Percentiles rank a stretch among this genome's conserved stretches.
These are phyloP conservation scores for Ips nitidus DNA, from an alignment of 1,140 invertebrate species.

Conservation along the genomic window DNA sequence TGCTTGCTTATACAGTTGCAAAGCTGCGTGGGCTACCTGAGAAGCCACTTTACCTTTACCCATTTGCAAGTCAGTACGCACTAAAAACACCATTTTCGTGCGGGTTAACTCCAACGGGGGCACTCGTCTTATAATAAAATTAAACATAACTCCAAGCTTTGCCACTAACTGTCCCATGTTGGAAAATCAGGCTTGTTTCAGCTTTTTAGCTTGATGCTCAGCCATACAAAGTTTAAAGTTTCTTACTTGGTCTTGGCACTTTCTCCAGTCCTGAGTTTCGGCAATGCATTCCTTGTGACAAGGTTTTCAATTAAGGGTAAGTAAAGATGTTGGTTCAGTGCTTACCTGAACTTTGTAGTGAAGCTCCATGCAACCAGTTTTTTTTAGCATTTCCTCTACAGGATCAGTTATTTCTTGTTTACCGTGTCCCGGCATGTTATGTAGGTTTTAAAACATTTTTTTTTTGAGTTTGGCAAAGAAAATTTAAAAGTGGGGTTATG, in stretches of 20 bases:
- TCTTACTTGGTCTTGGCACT: slow-evolving; percentile 79
- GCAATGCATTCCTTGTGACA: slow-evolving; percentile 79
- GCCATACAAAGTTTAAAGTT: slow-evolving; percentile 79
- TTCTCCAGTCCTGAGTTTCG: slow-evolving; percentile 85
- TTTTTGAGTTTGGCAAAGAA: not conserved
- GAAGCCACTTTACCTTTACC: slow-evolving; percentile 80
- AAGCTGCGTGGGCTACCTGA: slow-evolving; percentile 79
- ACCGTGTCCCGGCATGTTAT: slow-evolving; percentile 38
- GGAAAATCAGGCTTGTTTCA: slow-evolving; percentile 24
- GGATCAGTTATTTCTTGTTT: slow-evolving; percentile 62
- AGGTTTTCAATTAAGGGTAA: not conserved
- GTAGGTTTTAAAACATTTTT: not conserved
- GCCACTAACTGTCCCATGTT: slow-evolving; percentile 13
- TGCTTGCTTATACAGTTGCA: slow-evolving; percentile 64
- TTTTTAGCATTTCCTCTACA: slow-evolving; percentile 80
- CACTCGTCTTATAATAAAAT: slow-evolving; percentile 33
- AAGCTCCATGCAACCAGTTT: slow-evolving; percentile 82
- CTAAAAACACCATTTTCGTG: slow-evolving; percentile 73
- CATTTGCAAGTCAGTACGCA: slow-evolving; percentile 77
- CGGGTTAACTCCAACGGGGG: slow-evolving; percentile 33
- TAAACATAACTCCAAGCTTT: slow-evolving; percentile 32
- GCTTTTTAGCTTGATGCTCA: slow-evolving; percentile 51
- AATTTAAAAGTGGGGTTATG: too few relatives aligned
- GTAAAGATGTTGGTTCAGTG: not conserved
- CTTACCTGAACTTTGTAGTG: slow-evolving; percentile 83